Evolutionary conservation across 2,888 invertebrate genomes (phyloP), one percentile per base, ranked within the genome.

Genomic region (Polyommatus icarus): DNA sequence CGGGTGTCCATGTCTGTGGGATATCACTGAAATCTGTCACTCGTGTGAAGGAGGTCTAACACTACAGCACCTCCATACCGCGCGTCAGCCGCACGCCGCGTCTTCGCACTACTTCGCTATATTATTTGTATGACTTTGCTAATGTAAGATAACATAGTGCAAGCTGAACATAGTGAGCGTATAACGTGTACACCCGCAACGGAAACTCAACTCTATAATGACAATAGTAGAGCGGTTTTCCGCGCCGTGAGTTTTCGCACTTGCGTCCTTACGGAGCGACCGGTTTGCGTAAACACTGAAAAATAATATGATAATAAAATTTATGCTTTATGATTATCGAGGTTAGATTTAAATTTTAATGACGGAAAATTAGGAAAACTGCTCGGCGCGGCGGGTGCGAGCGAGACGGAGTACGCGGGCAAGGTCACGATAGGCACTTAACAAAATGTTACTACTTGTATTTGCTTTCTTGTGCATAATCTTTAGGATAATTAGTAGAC

Each of bases 71-170:
- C 40, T 40, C 72, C 71, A 71, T n/a, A 24, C 36, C 76, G 59
- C 75, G 71, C 80, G 80, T 82, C 80, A 77, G 71, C 78, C 81
- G 71, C 76, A 79, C 78, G 79, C 77, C 76, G 79, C 83, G 81
- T 84, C 83, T 83, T 80, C 82, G 76, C 80, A 85, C 85, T 85
- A 85, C 79, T 78, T 84, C 88, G 85, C 85, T 84, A 83, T 83
- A 83, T 89, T 87, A 73, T 90, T 90, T 90, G 90, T 92, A 91
- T 90, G 90, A 92, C 93, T 92, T 90, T 90, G 90, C 90, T 91
- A 90, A 91, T 87, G 86, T 87, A 88, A 90, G 93, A 93, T 93
- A 92, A 92, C 90, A 91, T 84, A 87, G 83, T 32, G 67, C 18
- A 15, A 67, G 83, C 82, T 77, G 73, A 76, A 76, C 77, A 36